Percentiles rank a stretch among this genome's conserved stretches.
Conservation (phyloP, 2,888 invertebrate genomes). For the Phaonia tiefii region DNA sequence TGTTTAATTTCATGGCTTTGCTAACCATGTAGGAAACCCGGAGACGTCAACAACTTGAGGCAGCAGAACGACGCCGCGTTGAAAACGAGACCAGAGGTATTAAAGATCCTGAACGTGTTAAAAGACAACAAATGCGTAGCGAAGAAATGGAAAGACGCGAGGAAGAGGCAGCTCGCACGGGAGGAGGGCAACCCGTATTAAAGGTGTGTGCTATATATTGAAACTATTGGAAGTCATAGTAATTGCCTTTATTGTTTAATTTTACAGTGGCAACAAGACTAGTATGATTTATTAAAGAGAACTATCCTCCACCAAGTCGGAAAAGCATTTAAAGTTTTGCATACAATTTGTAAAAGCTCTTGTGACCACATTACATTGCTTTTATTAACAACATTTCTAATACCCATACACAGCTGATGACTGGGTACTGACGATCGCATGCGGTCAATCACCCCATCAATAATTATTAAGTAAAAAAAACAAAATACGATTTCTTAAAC, state of each 20-base stretch:
- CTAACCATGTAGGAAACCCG: slow-evolving; percentile 83
- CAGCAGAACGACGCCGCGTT: slow-evolving; percentile 84
- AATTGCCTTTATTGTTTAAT: slow-evolving; percentile 22
- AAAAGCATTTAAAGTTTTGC: slow-evolving; percentile 33
- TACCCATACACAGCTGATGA: not conserved
- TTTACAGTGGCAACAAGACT: slow-evolving; percentile 77
- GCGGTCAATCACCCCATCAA: too few species aligned
- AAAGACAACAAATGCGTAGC: slow-evolving; percentile 83
- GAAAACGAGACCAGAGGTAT: slow-evolving; percentile 85
- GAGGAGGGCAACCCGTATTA: slow-evolving; percentile 71
- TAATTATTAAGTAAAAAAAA: too few species aligned
- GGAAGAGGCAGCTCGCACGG: slow-evolving; percentile 79
- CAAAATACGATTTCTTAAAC: too few species aligned
- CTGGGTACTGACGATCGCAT: not conserved
- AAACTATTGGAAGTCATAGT: not conserved
- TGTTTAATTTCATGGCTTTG: not conserved
- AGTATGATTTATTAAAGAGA: slow-evolving; percentile 37
- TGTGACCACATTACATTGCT: not conserved
- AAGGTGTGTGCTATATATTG: slow-evolving; percentile 64
- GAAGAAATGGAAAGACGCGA: slow-evolving; percentile 83
- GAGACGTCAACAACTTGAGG: slow-evolving; percentile 85
- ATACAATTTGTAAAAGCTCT: not conserved
- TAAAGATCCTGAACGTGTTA: slow-evolving; percentile 84
- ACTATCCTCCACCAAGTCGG: slow-evolving; percentile 40
- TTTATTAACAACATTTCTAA: not conserved